Base-by-base conservation (phyloP, 2,888 invertebrate species). In the Trichogramma evanescens region DNA sequence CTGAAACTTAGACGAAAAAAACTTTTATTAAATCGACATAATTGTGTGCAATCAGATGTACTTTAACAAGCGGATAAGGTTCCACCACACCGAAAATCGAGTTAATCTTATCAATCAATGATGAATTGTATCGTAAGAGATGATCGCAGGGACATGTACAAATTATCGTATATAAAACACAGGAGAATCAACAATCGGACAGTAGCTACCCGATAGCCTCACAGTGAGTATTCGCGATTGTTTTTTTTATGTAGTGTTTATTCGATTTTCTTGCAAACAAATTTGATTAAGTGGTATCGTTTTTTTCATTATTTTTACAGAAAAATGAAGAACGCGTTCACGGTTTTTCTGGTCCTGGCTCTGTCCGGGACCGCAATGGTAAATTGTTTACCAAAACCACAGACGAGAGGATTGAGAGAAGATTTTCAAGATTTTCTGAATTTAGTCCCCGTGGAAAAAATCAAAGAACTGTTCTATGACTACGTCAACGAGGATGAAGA, bases 241-340 rank as follows among this genome's bases (percentile, higher is more conserved):
- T 2, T 48, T 6, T 48, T 48, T 48, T 48, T 48, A 10, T 48
- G n/a, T 5, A 26, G 26, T 26, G 26, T 26, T 26, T 26, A 26
- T 26, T 26, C 26, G 2, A 26, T 26, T 26, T 13, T 13, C 13
- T 13, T 13, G 13, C 13, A 13, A 13, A 13, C 13, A 13, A 13
- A 13, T 13, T 13, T 13, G 13, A 44, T 26, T 1, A 9, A 9
- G 44, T 8, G 50, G 48, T n/a, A 4, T 39, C 40, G 45, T 54
- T 44, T n/a, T 46, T 53, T 44, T 58, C 13, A 13, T 49, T 45
- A n/a, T 44, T 38, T 59, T 56, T 52, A 13, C 42, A 56, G 61
- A 52, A 65, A 26, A 61, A 70, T 69, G 70, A 69, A 70, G 60
- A 54, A 63, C 26, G 59, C 65, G 4, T 44, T 68, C 56, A 64